Conservation (phyloP, 2,797 vertebrate species). For the Emydoidea blandingii region DNA sequence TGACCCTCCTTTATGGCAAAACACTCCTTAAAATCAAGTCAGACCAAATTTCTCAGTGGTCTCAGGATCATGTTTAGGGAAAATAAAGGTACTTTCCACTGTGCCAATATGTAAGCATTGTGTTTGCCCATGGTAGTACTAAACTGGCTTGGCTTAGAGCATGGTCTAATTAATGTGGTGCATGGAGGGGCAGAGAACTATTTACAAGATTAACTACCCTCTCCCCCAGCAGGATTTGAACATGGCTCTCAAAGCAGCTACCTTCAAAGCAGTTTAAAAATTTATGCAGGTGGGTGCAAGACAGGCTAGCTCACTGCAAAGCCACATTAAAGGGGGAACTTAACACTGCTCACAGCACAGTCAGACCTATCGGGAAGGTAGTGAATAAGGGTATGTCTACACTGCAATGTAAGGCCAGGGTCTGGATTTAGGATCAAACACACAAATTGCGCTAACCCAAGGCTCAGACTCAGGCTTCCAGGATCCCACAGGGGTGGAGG, state of each 20-base stretch:
- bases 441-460: background rate
- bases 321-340: background rate
- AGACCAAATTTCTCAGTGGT: background rate
- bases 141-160: background rate
- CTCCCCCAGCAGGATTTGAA: background rate
- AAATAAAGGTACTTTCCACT: background rate
- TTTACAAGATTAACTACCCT: background rate
- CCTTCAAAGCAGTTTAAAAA: background rate
- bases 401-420: background rate
- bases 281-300: background rate
- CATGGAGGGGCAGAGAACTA: background rate
- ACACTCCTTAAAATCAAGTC: background rate
- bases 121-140: background rate
- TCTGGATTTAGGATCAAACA: background rate
- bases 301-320: background rate
- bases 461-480: background rate
- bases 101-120: background rate
- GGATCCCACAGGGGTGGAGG: background rate
- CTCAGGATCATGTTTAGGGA: background rate
- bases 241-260: background rate
- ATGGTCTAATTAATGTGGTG: background rate
- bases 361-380: constrained; percentile 1
- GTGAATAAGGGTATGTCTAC: background rate
- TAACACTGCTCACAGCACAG: fast-evolving
- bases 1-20: background rate